These are phyloP conservation scores for Proterorhinus semilunaris DNA, from an alignment of 2,113 vertebrate species.

Conservation along the genomic window DNA sequence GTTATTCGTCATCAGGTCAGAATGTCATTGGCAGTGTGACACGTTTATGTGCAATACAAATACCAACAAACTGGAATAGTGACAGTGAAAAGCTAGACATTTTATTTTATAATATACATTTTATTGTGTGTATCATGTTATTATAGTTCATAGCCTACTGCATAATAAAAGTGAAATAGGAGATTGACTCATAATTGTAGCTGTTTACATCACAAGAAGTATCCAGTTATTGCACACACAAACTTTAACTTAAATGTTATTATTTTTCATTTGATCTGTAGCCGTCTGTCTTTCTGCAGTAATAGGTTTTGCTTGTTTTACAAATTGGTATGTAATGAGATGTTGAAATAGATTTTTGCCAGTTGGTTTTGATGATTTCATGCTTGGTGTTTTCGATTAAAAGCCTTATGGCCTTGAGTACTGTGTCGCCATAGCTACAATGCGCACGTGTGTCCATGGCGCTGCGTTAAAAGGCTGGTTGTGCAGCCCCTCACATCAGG, in stretches of 20 bases:
- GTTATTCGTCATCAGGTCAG: too few relatives aligned
- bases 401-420: neutral
- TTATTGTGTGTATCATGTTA: too few relatives aligned
- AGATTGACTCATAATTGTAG: too few relatives aligned
- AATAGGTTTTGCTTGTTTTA: neutral
- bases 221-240: neutral
- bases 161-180: too few relatives aligned
- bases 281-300: too few relatives aligned
- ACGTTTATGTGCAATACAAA: too few relatives aligned
- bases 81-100: too few relatives aligned
- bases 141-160: too few relatives aligned
- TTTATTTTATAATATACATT: too few relatives aligned
- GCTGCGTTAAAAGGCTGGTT: neutral
- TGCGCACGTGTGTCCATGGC: conserved; percentile 3
- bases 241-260: neutral
- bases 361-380: neutral
- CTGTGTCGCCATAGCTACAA: conserved; percentile 18
- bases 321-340: neutral
- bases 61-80: too few relatives aligned
- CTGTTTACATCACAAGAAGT: too few relatives aligned
- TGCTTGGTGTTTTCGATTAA: neutral
- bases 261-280: neutral
- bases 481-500: conserved; percentile 4
- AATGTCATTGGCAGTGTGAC: too few relatives aligned
- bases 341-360: neutral